Percentiles rank a stretch among this genome's conserved stretches.
phyloP scores from a whole-genome alignment of 2,797 vertebrate genomes.

The Sitta carolinensis region DNA sequence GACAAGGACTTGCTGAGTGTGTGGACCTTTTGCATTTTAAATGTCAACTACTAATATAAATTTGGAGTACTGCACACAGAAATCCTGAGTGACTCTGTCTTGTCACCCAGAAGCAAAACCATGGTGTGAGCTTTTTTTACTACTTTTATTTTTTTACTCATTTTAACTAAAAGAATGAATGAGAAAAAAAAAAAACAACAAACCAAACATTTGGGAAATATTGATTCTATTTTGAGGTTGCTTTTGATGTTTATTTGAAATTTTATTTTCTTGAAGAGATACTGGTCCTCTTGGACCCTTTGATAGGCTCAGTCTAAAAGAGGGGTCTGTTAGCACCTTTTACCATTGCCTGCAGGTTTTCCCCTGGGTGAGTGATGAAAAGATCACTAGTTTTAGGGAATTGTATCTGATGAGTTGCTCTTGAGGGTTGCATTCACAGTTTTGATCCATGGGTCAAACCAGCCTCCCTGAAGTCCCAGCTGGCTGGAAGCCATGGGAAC shows the following conservation, averaged over 20 bases:
- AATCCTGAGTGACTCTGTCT: not conserved
- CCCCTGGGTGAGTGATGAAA: not conserved
- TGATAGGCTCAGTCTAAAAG: not conserved
- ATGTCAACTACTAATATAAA: not conserved
- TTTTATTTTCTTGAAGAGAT: not conserved
- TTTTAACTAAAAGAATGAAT: not conserved
- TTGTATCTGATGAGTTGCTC: not conserved
- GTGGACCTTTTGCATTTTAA: not conserved
- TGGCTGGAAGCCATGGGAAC: not conserved
- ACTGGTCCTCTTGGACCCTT: not conserved
- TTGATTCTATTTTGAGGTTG: not conserved
- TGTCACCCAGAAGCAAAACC: not conserved
- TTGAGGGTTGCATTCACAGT: not conserved
- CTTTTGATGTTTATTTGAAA: not conserved
- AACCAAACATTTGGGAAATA: not conserved
- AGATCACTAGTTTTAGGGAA: not conserved
- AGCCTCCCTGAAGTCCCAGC: not conserved
- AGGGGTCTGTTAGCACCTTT: not conserved
- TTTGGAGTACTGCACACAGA: not conserved
- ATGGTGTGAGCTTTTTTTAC: not conserved
- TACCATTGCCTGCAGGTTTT: not conserved
- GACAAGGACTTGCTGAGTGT: not conserved
- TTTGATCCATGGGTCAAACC: not conserved
- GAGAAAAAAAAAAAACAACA: fast-evolving
- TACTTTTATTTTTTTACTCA: not conserved